Base-by-base conservation (phyloP, 2,797 vertebrate species). In the Rhinophrynus dorsalis region DNA sequence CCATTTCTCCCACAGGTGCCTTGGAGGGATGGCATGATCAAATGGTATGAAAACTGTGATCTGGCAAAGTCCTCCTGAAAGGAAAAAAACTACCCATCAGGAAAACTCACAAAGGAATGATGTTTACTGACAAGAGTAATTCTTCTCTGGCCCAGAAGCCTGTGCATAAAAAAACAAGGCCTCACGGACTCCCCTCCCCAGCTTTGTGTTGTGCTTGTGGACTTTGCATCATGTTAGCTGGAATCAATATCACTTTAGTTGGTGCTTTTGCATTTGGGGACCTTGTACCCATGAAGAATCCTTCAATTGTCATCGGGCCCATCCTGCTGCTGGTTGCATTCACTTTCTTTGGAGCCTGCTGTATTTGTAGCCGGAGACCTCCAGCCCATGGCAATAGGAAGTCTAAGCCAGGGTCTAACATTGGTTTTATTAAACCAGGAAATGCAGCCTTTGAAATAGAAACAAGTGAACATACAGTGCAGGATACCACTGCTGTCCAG, bases 161-260 rank as follows among this genome's bases (percentile, higher is more conserved):
- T 2, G 48, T 51, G 17, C 85, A 85, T 51, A 85, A 85, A 48
- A 88, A 77, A 71, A 86, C 83, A 18, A 75, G 84, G 3, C 91
- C 89, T 12, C 91, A 91, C 15, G 88, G 95, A 13, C 87, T 96
- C 13, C 95, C 93, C 0, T 97, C 95, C 8, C 96, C 95, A 0
- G 96, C 95, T 0, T 91, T 99, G 29, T 97, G 96, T 85, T 98
- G 96, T 0, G 95, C 96, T 37, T 98, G 96, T 24, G 96, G 97
- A 27, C 90, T 98, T 8, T 98, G 96, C 88, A 92, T 96, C 86
- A 95, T 98, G 94, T 84, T 98, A 50, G 97, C 95, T 0, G 97
- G 96, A 68, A 93, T 98, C 82, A 98, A 98, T 88, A 96, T 98
- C 86, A 99, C 97, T 5, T 80, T 99, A 62, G 95, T 97, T 78